Evolutionary conservation across 2,797 vertebrate species (phyloP).

Genomic region (Carapus acus): DNA sequence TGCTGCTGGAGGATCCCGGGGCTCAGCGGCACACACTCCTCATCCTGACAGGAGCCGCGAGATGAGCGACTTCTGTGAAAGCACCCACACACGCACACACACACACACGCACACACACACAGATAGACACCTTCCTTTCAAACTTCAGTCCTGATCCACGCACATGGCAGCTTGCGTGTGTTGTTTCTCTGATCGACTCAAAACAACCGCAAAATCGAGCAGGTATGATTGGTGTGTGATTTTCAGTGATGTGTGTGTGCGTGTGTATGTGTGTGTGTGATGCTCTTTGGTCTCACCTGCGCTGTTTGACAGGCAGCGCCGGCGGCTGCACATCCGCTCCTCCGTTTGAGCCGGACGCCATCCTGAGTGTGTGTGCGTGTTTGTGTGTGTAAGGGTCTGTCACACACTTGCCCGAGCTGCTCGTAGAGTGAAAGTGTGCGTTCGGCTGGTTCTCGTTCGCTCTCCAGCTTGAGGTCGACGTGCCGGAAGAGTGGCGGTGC

Average conservation of each 20-base stretch:
- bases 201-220: too few species aligned
- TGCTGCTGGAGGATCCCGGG: conserved; percentile 28
- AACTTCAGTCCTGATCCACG: too few species aligned
- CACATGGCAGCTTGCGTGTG: too few species aligned
- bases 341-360: conserved; percentile 41
- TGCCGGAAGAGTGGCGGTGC: conserved; percentile 54
- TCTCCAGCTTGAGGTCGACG: conserved; percentile 47
- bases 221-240: background rate
- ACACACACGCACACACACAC: too few species aligned
- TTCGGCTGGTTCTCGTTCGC: conserved; percentile 15
- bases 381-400: too few species aligned
- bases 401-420: too few species aligned
- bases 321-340: conserved; percentile 50
- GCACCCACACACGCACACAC: too few species aligned
- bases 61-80: conserved; percentile 36
- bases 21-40: conserved; percentile 35
- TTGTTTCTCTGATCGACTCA: too few species aligned
- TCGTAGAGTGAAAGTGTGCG: conserved; percentile 23
- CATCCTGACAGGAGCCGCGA: conserved; percentile 50
- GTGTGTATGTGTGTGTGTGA: too few species aligned
- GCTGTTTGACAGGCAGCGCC: conserved; percentile 69
- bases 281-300: conserved; percentile 57
- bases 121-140: too few species aligned
- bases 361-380: too few species aligned
- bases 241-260: too few species aligned